A percentile compares a stretch with the other conserved stretches of the same genome.
phyloP scores from a whole-genome alignment of 2,113 vertebrate species.

The Phalacrocorax pelagicus region DNA sequence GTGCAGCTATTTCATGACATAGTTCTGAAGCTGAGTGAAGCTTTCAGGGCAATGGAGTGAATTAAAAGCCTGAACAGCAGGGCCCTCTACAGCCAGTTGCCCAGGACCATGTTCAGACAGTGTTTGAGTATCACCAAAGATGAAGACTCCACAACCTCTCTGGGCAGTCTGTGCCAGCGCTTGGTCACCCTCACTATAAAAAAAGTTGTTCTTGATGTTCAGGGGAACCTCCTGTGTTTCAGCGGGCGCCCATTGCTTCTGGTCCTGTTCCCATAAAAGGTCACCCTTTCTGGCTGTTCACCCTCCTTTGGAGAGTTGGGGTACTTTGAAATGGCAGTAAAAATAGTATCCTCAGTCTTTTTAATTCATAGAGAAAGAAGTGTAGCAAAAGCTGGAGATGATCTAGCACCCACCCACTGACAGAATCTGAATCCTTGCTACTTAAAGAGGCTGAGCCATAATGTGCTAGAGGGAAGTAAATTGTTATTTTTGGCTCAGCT shows the following conservation, averaged over 20 bases:
- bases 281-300: neutral
- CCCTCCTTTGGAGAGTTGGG: neutral
- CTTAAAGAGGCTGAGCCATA: neutral
- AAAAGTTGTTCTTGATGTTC: neutral
- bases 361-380: neutral
- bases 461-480: neutral
- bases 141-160: neutral
- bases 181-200: neutral
- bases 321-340: neutral
- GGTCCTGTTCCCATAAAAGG: neutral
- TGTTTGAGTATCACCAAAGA: neutral
- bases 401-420: neutral
- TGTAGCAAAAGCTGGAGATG: neutral
- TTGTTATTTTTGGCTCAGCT: neutral
- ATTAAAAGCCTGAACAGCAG: neutral
- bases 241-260: neutral
- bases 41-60: neutral
- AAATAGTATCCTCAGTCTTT: neutral
- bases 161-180: neutral
- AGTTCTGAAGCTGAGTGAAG: neutral
- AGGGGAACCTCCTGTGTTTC: neutral
- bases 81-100: neutral
- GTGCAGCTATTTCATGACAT: neutral
- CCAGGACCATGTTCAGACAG: fast-evolving
- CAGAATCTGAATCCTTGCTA: neutral